Evolutionary conservation across 2,113 vertebrate genomes (phyloP).

Genomic region (Passer montanus): DNA sequence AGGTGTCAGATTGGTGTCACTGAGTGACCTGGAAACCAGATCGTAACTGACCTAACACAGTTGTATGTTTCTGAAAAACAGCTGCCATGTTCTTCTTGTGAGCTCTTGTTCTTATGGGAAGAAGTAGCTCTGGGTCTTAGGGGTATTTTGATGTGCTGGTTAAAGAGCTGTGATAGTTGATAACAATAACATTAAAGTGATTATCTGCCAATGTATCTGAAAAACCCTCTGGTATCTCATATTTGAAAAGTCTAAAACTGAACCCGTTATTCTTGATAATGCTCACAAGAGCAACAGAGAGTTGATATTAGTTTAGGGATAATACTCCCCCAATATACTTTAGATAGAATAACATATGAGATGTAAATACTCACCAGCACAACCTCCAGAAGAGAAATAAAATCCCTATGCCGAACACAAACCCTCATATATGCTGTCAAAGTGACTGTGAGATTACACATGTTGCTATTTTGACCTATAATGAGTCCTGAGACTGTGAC

Average conservation of each 20-base stretch:
- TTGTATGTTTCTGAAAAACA: background rate
- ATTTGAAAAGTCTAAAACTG: background rate
- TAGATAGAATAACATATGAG: background rate
- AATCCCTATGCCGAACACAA: background rate
- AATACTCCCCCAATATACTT: background rate
- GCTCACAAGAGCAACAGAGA: background rate
- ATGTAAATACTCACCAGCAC: background rate
- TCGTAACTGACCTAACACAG: background rate
- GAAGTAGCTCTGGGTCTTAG: background rate
- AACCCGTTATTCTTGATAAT: background rate
- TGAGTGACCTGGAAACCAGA: background rate
- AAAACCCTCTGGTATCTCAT: background rate
- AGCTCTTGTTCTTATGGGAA: background rate
- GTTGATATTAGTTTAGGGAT: background rate
- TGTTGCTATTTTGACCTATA: slow-evolving; percentile 4
- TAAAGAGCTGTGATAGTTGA: background rate
- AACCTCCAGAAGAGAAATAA: background rate
- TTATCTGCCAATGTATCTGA: background rate
- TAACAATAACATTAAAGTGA: background rate
- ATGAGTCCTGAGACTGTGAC: background rate
- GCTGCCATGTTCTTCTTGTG: background rate
- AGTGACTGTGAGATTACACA: background rate
- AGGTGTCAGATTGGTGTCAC: background rate
- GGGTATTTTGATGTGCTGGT: background rate
- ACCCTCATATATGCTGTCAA: background rate